These are phyloP conservation scores for fruit fly (Drosophila melanogaster) DNA, from an alignment of 1,140 invertebrate species.

Conservation along the genomic window DNA sequence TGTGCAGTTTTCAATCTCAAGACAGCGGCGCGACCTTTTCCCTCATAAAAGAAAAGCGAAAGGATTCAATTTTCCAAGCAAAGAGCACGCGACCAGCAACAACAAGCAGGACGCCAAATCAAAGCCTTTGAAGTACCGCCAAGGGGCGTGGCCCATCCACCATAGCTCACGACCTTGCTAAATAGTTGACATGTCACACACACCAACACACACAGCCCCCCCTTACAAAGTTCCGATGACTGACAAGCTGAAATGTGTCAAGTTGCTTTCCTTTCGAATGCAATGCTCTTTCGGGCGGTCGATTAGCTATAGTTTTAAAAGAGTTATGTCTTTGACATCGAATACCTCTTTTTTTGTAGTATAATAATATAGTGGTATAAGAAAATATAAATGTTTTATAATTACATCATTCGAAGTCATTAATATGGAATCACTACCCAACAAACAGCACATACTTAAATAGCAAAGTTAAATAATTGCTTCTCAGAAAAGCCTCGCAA, in stretches of 20 bases:
- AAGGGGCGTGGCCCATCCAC: slow-evolving; percentile 5
- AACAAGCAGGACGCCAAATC: slow-evolving; percentile 47
- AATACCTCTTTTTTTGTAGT: no score
- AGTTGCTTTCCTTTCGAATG: slow-evolving; percentile 6
- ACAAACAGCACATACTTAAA: no score
- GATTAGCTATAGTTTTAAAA: not conserved
- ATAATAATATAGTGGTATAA: no score
- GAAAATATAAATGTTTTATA: no score
- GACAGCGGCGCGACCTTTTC: slow-evolving; percentile 25
- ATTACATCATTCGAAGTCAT: no score
- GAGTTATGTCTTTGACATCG: no score
- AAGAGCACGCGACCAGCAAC: slow-evolving; percentile 42
- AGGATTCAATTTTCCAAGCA: slow-evolving; percentile 69
- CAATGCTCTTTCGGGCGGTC: not conserved
- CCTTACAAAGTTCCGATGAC: slow-evolving; percentile 6
- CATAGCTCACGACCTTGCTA: slow-evolving; percentile 40
- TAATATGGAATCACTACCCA: no score
- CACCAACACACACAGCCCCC: not conserved
- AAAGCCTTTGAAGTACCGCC: slow-evolving; percentile 69
- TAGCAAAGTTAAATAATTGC: no score
- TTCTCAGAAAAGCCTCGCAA: no score
- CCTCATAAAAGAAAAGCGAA: slow-evolving; percentile 48
- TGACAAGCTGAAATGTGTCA: slow-evolving; percentile 30
- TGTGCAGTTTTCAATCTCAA: slow-evolving; percentile 63
- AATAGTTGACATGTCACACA: slow-evolving; percentile 51